Percentiles rank a stretch among this genome's conserved stretches.
Evolutionary conservation across 2,113 vertebrate genomes (phyloP).

Genomic region (Cryptotis parvus): DNA sequence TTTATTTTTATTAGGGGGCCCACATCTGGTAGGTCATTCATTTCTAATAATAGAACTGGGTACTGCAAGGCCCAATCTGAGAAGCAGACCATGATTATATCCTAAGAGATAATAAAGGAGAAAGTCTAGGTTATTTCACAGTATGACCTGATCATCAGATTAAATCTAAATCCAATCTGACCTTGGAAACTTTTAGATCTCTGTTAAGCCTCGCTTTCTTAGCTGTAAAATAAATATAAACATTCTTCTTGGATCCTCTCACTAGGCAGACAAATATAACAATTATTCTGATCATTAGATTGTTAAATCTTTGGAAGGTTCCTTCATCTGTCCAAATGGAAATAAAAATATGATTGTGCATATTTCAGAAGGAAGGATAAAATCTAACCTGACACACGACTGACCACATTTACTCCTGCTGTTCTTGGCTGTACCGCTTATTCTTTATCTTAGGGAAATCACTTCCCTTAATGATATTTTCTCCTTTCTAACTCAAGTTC

Average conservation of each 20-base stretch:
- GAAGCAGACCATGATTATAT: background rate
- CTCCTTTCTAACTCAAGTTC: background rate
- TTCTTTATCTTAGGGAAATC: constrained; percentile 31
- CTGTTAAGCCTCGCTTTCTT: constrained; percentile 41
- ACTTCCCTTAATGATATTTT: background rate
- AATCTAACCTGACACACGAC: background rate
- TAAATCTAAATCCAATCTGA: constrained; percentile 43
- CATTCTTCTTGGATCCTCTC: constrained; percentile 6
- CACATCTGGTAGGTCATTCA: background rate
- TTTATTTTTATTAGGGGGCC: background rate
- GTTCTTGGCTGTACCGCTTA: constrained; percentile 22
- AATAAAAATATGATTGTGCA: background rate
- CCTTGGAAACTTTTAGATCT: constrained; percentile 32
- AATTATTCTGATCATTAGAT: constrained; percentile 29
- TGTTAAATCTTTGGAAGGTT: background rate
- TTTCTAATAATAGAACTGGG: constrained; percentile 16
- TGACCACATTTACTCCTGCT: background rate
- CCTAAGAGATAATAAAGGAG: background rate
- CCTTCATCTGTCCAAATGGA: background rate
- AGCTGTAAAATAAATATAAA: background rate
- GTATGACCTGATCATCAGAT: background rate
- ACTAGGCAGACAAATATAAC: background rate
- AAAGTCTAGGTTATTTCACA: background rate
- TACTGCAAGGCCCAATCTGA: constrained; percentile 36
- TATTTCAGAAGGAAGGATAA: constrained; percentile 25